phyloP scores from a whole-genome alignment of 2,888 invertebrate genomes.

The Megastigmus dorsalis region DNA sequence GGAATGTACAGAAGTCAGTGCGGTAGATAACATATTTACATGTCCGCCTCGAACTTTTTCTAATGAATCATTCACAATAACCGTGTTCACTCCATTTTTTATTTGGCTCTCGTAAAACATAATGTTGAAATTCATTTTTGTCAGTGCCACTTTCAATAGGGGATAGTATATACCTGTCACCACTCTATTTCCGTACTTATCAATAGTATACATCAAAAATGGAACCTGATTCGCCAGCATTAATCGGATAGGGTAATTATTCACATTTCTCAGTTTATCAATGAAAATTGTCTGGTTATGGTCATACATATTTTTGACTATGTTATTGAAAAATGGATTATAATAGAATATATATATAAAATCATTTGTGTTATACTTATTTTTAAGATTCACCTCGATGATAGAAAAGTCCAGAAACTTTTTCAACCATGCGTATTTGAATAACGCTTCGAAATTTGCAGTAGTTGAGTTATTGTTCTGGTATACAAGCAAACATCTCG shows the following conservation, averaged over 20 bases:
- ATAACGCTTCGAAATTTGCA: background rate
- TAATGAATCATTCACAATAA: background rate
- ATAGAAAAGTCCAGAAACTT: slow-evolving; percentile 10
- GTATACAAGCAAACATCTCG: background rate
- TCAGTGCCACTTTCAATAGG: background rate
- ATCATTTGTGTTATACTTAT: background rate
- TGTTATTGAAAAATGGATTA: background rate
- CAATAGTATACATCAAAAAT: background rate
- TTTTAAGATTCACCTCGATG: background rate
- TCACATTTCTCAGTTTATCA: slow-evolving; percentile 4
- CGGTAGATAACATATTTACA: background rate
- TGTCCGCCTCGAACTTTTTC: background rate
- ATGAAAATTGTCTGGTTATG: background rate
- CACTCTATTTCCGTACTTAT: background rate
- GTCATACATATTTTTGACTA: background rate
- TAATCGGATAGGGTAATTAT: background rate
- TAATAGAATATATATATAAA: background rate
- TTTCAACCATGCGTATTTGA: background rate
- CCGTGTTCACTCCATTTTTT: background rate
- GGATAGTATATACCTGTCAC: background rate
- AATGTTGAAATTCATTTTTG: slow-evolving; percentile 6
- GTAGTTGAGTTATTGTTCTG: background rate
- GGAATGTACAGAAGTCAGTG: background rate
- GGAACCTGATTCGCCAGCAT: background rate
- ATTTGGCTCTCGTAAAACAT: background rate